Percentiles rank a stretch among this genome's conserved stretches.
phyloP scores from a whole-genome alignment of 2,113 vertebrate genomes.

The Uropsilus gracilis region DNA sequence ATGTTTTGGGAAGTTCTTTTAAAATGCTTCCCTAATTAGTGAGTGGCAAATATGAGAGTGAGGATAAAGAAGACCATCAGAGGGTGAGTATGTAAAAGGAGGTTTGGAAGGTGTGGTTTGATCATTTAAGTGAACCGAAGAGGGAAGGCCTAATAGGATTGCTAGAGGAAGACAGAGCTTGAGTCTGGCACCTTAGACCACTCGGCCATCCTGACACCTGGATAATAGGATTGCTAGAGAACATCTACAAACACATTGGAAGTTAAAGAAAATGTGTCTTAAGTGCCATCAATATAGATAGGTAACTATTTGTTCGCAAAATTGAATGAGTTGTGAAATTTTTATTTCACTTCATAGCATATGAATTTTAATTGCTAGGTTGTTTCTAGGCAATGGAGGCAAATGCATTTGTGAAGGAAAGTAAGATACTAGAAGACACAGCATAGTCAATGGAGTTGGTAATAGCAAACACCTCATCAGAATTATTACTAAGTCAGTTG shows the following conservation, averaged over 20 bases:
- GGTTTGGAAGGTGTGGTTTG: neutral
- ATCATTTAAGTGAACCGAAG: neutral
- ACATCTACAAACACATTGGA: neutral
- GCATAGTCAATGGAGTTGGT: neutral
- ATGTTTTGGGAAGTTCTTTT: neutral
- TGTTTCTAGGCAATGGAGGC: neutral
- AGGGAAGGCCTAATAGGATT: neutral
- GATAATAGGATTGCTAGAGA: neutral
- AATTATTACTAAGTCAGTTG: neutral
- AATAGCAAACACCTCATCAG: neutral
- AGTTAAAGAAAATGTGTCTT: neutral
- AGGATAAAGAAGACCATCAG: neutral
- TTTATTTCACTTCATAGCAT: neutral
- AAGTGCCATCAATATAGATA: neutral
- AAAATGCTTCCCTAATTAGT: neutral
- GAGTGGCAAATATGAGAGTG: neutral
- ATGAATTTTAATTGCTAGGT: neutral
- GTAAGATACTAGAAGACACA: neutral
- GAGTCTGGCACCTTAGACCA: too few species aligned
- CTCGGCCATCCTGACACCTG: too few species aligned
- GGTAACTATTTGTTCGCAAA: neutral
- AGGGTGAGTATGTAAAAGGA: neutral
- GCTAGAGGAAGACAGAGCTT: too few species aligned
- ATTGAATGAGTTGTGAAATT: neutral
- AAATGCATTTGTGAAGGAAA: conserved; percentile 16